Evolutionary conservation across 2,797 vertebrate species (phyloP), one percentile per base, ranked within the genome.

Genomic region (Podargus strigoides): DNA sequence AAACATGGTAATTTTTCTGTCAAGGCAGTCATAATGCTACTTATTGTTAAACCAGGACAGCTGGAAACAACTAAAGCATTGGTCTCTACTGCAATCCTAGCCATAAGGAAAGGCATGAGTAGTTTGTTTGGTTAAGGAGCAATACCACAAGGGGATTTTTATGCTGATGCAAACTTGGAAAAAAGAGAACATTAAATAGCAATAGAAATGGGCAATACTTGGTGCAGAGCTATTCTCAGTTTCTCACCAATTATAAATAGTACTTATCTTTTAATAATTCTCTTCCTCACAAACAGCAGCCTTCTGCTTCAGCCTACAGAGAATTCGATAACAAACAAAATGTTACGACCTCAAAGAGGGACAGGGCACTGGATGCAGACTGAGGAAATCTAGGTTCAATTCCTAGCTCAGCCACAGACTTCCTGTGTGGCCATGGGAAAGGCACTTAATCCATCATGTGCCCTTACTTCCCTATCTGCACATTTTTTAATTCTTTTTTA

Each of bases 391-490:
- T 96, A 93, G 79, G 80, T 85, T 95, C 66, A 94, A 93, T 94
- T 94, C 94, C 94, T 88, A 87, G 77, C 52, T 90, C 2, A 9
- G 93, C 78, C 77, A 95, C 94, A 90, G 70, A 86, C 87, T 97
- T 97, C 93, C 95, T 96, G 94, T 95, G 93, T 90, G 80, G 86
- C 95, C 84, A 87, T 87, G 87, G 95, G 95, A 96, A 96, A 96
- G 77, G 46, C 56, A 9, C 52, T 94, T 77, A 91, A 96, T 85
- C 82, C 89, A 94, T 96, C 95, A 96, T 94, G 89, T 94, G 96
- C 85, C 85, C 23, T 88, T 84, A 96, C 93, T 97, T 97, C 95
- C 94, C 86, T 86, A 88, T 96, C 79, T 94, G 49, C 47, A 50
- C 16, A 93, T 62, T 94, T 93, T 94, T 78, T 21, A 88, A 94